These are phyloP conservation scores for Masticophis lateralis DNA, from an alignment of 2,797 vertebrate genomes.

Conservation along the genomic window DNA sequence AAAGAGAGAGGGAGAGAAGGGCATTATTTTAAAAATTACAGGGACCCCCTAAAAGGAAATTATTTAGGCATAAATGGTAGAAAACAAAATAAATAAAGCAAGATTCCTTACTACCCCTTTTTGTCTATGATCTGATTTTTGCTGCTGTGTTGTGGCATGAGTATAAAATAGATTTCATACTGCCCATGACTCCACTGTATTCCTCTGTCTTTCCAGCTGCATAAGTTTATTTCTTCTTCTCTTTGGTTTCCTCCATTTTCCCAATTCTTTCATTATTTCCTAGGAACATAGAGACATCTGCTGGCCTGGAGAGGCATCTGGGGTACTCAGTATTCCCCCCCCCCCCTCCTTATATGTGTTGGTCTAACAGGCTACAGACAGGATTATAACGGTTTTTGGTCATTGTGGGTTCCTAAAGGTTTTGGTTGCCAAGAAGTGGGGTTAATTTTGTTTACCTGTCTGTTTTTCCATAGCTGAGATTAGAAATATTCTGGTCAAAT, in stretches of 20 bases:
- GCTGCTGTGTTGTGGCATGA: not conserved
- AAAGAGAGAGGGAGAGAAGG: not conserved
- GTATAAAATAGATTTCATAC: slow-evolving; percentile 1
- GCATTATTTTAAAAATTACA: not conserved
- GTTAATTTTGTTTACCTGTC: slow-evolving; percentile 18
- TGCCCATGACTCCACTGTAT: not conserved
- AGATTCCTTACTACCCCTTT: not conserved
- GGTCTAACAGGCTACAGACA: not conserved
- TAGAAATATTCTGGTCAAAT: slow-evolving; percentile 5
- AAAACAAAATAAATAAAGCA: not conserved
- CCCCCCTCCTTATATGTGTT: not conserved
- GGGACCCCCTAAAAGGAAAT: not conserved
- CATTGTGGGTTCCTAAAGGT: not conserved
- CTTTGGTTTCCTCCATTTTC: not conserved
- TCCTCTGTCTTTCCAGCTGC: not conserved
- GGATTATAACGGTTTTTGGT: not conserved
- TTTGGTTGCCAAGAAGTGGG: slow-evolving; percentile 9
- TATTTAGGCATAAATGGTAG: not conserved
- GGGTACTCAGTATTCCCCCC: not conserved
- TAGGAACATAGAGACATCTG: slow-evolving; percentile 2
- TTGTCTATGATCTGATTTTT: not conserved
- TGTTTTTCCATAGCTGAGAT: not conserved
- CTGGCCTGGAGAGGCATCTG: not conserved
- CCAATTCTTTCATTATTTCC: not conserved
- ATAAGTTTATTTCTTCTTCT: not conserved